Conservation (phyloP, 2,797 vertebrate genomes). For the Champsocephalus gunnari region DNA sequence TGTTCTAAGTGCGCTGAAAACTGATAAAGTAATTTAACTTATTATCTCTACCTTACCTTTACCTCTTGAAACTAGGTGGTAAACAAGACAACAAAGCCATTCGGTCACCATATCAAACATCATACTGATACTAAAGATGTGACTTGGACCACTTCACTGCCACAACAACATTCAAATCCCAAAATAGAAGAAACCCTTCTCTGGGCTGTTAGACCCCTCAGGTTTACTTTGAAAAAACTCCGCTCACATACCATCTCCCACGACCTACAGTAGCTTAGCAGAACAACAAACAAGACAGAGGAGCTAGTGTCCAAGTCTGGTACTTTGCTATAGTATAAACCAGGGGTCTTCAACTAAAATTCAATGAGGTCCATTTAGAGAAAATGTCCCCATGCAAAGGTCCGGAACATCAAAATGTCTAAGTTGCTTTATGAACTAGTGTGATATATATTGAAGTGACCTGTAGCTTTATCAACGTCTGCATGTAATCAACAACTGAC, state of each 20-base stretch:
- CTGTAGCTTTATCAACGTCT: no score
- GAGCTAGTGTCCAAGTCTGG: background rate
- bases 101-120: background rate
- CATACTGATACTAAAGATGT: background rate
- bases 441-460: no score
- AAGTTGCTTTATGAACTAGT: no score
- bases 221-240: background rate
- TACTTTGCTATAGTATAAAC: background rate
- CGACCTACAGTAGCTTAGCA: background rate
- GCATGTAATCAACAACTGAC: no score
- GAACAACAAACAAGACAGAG: background rate
- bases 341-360: no score
- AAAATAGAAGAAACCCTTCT: constrained; percentile 13
- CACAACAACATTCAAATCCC: constrained; percentile 3
- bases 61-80: background rate
- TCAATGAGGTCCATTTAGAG: no score
- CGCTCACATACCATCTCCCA: background rate
- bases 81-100: background rate
- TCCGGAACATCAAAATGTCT: no score
- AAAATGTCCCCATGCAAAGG: no score
- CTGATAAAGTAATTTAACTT: background rate
- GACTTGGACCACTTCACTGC: background rate
- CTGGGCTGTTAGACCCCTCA: no score
- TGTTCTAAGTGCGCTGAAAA: background rate
- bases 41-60: background rate